Base-by-base conservation (phyloP, 2,113 vertebrate genomes). In the Toxotes chatareus region DNA sequence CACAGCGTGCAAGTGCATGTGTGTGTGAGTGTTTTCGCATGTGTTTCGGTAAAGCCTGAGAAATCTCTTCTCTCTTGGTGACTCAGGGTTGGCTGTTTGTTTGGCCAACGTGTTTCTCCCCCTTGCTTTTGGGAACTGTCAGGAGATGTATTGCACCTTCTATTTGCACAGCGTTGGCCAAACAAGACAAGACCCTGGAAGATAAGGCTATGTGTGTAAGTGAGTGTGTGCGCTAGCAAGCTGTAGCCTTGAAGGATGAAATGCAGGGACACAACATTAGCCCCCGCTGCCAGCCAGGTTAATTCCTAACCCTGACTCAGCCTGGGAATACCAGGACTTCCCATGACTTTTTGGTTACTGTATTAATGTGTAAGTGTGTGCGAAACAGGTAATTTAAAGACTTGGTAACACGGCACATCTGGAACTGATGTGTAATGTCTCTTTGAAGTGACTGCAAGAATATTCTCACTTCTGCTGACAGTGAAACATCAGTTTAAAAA, bases 141-240 rank as follows among this genome's bases (percentile, higher is more conserved):
- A 92, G 91, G 91, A 94, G 93, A 94, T 93, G 92, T 93, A 94
- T 93, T 94, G 92, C 93, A 92, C 91, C 93, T 94, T 92, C 92
- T 94, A 92, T 94, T 94, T 94, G 85, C 91, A 90, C 92, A 93
- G 90, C 67, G 88, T 76, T 93, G 91, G 93, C 91, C 92, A 94
- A 94, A 94, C 93, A 94, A 90, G 91, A 92, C 81, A 72, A 93
- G 92, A 94, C 92, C 93, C 92, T 94, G 92, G 92, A 94, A 93
- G 93, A 94, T 94, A 94, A 94, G 91, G 89, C 86, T 71, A 38
- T 68, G 74, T 88, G 69, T 73, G 79, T 82, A 21, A 57, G 36
- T 63, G 76, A 60, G 86, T 86, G 86, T 87, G 80, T 81, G 73
- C 44, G 49, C 47, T 79, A 7, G 84, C 49, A 57, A 86, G 83